Percentiles rank a stretch among this genome's conserved stretches.
phyloP scores from a whole-genome alignment of 2,888 invertebrate species.

The Sarcophaga rosellei region DNA sequence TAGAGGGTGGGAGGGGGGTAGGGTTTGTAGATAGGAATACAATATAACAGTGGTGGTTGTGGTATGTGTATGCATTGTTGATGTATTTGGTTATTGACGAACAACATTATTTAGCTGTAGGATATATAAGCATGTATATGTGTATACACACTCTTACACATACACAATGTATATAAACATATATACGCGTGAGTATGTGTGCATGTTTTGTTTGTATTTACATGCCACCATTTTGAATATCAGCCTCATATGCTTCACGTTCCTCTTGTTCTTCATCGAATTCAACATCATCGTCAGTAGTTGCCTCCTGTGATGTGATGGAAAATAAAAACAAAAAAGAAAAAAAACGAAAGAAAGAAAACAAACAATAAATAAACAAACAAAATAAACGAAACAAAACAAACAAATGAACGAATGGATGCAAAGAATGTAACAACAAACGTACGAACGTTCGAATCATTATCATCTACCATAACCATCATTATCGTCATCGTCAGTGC shows the following conservation, averaged over 20 bases:
- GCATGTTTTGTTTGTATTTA: conserved; percentile 66
- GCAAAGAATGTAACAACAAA: conserved; percentile 12
- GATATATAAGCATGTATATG: conserved; percentile 25
- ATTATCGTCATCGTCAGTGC: conserved; percentile 20
- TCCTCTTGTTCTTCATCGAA: conserved; percentile 83
- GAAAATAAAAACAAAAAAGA: conserved; percentile 57
- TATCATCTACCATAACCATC: conserved; percentile 14
- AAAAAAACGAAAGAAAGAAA: conserved; percentile 44
- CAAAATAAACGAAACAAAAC: conserved; percentile 49
- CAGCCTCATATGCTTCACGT: conserved; percentile 76
- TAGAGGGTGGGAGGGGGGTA: no score
- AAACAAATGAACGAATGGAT: conserved; percentile 14
- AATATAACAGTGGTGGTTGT: conserved; percentile 13
- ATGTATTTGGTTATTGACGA: conserved; percentile 31
- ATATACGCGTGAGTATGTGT: conserved; percentile 28
- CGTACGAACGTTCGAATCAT: conserved; percentile 11
- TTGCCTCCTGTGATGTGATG: conserved; percentile 82
- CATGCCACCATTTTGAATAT: conserved; percentile 77
- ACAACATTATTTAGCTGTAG: conserved; percentile 51
- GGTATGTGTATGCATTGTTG: conserved; percentile 17
- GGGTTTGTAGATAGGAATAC: no score
- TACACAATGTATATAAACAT: conserved; percentile 45
- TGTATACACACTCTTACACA: conserved; percentile 16
- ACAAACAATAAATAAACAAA: conserved; percentile 49
- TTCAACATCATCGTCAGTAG: conserved; percentile 84